phyloP scores from a whole-genome alignment of 2,797 vertebrate species.

The Pseudochromis fuscus region DNA sequence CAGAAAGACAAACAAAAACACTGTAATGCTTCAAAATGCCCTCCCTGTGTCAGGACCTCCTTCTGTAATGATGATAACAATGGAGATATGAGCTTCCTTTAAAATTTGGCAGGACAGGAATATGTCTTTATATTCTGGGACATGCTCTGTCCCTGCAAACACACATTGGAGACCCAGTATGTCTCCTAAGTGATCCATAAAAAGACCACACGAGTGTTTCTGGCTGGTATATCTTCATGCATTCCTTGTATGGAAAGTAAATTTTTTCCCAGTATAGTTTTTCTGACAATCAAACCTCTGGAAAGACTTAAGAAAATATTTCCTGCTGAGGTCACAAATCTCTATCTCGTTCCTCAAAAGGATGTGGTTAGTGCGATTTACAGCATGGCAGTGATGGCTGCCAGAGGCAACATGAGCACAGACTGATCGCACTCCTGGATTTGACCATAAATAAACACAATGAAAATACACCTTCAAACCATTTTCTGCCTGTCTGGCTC shows the following conservation, averaged over 20 bases:
- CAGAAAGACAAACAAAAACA: no score
- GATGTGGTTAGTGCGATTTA: conserved; percentile 37
- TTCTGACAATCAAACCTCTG: conserved; percentile 3
- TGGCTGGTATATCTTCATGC: neutral
- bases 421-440: neutral
- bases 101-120: conserved; percentile 11
- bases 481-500: conserved; percentile 2
- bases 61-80: conserved; percentile 28
- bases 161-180: neutral
- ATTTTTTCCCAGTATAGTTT: no score
- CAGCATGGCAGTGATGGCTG: neutral
- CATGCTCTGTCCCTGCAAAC: conserved; percentile 1
- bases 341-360: conserved; percentile 8
- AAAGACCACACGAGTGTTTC: neutral
- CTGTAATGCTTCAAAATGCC: neutral
- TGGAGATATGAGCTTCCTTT: conserved; percentile 28
- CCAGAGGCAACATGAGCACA: conserved; percentile 36
- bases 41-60: conserved; percentile 21
- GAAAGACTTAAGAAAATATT: conserved; percentile 25
- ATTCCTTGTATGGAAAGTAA: conserved; percentile 1
- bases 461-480: neutral
- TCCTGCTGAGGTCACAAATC: neutral
- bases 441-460: conserved; percentile 2
- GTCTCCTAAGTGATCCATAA: conserved; percentile 14
- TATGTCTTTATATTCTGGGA: neutral